Conservation (phyloP, 2,797 vertebrate genomes). For the Graptemys geographica region DNA sequence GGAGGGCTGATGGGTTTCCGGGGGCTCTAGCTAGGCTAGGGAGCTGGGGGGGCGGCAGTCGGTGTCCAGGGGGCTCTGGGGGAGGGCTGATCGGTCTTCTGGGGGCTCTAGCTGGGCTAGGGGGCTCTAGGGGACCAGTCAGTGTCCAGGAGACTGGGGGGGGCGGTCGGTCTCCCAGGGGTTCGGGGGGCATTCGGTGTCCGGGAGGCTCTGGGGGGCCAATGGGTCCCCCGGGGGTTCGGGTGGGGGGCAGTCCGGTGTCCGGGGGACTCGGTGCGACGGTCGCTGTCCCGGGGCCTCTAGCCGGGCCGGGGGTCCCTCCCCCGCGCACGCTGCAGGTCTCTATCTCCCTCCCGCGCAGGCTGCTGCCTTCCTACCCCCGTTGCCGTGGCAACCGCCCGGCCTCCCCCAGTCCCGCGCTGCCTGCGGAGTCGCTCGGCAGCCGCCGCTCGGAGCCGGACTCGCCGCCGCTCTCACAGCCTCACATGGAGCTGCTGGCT, state of each 20-base stretch:
- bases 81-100: background rate
- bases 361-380: conserved; percentile 72
- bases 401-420: conserved; percentile 74
- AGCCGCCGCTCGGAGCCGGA: conserved; percentile 20
- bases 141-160: no score
- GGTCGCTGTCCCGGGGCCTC: background rate
- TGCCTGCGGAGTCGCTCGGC: conserved; percentile 52
- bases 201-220: background rate
- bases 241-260: background rate
- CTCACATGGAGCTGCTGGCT: conserved; percentile 81
- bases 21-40: no score
- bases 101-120: background rate
- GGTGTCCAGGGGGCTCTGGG: no score
- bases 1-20: no score
- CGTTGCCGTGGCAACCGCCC: conserved; percentile 79
- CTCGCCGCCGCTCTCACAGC: conserved; percentile 35
- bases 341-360: conserved; percentile 40
- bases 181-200: background rate
- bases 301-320: background rate
- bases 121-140: background rate
- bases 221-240: background rate
- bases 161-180: background rate
- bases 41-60: no score
- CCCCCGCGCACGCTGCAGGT: background rate
- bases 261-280: no score